Evolutionary conservation across 2,113 vertebrate genomes (phyloP).

Genomic region (Clupea harengus): DNA sequence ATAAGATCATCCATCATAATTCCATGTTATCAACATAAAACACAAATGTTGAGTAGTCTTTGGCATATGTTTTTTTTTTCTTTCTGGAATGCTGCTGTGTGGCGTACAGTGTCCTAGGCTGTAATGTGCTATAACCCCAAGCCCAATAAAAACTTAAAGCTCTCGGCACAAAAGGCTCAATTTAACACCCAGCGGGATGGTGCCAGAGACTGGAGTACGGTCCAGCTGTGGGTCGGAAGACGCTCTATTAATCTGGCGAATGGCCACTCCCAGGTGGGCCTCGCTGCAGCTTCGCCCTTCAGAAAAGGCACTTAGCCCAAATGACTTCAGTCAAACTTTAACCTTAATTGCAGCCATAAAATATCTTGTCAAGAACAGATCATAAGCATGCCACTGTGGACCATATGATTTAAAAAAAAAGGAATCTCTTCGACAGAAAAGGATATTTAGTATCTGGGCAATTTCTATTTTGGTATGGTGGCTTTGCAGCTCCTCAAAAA

Average conservation of each 20-base stretch:
- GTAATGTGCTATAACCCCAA: not conserved
- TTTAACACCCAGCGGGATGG: not conserved
- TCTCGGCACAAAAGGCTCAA: not conserved
- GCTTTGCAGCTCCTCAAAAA: not conserved
- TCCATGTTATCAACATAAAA: not conserved
- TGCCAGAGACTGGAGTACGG: not conserved
- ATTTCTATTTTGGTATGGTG: not conserved
- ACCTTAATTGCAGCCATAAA: not conserved
- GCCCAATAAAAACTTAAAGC: not conserved
- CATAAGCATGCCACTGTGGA: not conserved
- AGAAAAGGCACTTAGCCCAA: not conserved
- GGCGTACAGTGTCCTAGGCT: not conserved
- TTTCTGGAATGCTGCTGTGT: not conserved
- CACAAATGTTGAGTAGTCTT: not conserved
- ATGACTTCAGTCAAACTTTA: not conserved
- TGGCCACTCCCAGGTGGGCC: not conserved
- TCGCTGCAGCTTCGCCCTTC: not conserved
- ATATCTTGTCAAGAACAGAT: not conserved
- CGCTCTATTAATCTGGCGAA: not conserved
- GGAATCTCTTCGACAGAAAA: not conserved
- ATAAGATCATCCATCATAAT: not conserved
- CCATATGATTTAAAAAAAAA: not conserved
- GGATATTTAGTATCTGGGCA: not conserved
- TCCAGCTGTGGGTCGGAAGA: not conserved
- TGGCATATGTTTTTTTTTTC: not conserved